Conservation (phyloP, 2,888 invertebrate species). For the Corythucha ciliata region DNA sequence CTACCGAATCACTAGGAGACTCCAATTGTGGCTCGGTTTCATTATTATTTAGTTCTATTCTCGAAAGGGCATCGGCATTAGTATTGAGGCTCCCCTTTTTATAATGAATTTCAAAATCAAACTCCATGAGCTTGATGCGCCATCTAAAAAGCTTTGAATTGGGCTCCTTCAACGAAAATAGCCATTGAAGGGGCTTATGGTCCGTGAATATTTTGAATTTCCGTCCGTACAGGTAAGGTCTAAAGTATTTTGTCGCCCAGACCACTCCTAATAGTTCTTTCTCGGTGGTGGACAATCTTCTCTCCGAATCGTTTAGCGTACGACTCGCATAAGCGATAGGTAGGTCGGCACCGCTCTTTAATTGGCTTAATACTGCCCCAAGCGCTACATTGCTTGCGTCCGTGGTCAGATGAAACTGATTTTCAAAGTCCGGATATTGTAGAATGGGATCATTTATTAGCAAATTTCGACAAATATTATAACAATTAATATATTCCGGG, state of each 20-base stretch:
- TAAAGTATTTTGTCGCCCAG: constrained; percentile 8
- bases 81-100: constrained; percentile 36
- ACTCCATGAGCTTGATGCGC: background rate
- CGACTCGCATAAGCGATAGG: constrained; percentile 40
- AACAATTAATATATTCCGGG: constrained; percentile 10
- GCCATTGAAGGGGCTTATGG: constrained; percentile 17
- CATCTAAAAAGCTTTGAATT: constrained; percentile 12
- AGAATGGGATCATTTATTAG: constrained; percentile 22
- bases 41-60: constrained; percentile 7
- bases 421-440: constrained; percentile 37
- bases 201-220: background rate
- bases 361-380: constrained; percentile 26
- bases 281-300: background rate
- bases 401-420: constrained; percentile 37
- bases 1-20: background rate
- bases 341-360: constrained; percentile 32
- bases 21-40: too few relatives aligned
- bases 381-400: constrained; percentile 36
- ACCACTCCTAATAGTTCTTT: constrained; percentile 4
- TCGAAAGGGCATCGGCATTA: constrained; percentile 37
- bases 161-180: constrained; percentile 15
- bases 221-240: background rate
- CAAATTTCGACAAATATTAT: constrained; percentile 17
- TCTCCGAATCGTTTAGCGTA: constrained; percentile 35
- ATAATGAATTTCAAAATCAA: constrained; percentile 37